Evolutionary conservation across 2,797 vertebrate genomes (phyloP).

Genomic region (Myotis findleyi): DNA sequence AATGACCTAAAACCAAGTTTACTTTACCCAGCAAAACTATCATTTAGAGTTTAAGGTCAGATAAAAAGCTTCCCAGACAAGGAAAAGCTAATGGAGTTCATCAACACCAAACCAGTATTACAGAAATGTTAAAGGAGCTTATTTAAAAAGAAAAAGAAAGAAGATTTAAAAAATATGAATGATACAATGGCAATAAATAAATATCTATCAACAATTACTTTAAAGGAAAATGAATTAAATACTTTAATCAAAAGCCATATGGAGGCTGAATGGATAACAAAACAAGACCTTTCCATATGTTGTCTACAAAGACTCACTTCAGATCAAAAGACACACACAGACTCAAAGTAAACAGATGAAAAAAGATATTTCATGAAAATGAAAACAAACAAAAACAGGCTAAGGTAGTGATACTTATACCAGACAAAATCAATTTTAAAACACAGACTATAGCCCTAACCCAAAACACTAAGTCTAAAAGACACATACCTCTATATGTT

Average conservation of each 20-base stretch:
- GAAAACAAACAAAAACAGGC: not conserved
- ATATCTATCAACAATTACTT: not conserved
- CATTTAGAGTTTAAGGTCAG: not conserved
- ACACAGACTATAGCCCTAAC: not conserved
- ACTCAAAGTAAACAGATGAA: not conserved
- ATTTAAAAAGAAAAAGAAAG: not conserved
- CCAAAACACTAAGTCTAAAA: not conserved
- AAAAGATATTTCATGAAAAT: not conserved
- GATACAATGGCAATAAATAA: not conserved
- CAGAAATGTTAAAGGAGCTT: not conserved
- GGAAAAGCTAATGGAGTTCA: too few relatives aligned
- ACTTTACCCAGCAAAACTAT: too few relatives aligned
- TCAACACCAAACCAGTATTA: too few relatives aligned
- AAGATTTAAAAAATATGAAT: not conserved
- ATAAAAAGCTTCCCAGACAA: too few relatives aligned
- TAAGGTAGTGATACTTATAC: not conserved
- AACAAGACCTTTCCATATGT: not conserved
- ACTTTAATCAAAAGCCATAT: not conserved
- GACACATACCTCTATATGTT: not conserved
- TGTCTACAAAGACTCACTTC: not conserved
- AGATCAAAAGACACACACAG: not conserved
- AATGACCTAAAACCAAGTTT: too few relatives aligned
- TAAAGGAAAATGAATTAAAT: not conserved
- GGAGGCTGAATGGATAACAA: not conserved
- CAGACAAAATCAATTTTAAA: not conserved